Evolutionary conservation across 35 echinoderm and acorn worm species (phyloP).

Genomic region (Diadema setosum): DNA sequence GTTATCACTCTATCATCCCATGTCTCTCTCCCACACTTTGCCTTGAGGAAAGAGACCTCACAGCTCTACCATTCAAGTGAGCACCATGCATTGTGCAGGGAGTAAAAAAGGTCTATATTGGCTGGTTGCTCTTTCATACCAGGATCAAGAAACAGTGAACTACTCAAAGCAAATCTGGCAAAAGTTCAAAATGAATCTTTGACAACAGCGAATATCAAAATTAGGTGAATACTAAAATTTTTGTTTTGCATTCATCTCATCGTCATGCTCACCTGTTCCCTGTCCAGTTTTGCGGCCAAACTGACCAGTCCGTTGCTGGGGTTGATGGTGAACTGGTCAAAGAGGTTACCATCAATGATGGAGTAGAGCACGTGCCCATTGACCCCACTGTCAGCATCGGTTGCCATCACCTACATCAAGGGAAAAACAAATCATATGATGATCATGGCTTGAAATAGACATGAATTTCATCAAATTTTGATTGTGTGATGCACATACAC

Average conservation of each 20-base stretch:
- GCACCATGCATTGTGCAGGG: no score
- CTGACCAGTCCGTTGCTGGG: slow-evolving; percentile 76
- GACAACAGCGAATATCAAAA: no score
- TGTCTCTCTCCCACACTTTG: neutral
- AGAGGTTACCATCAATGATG: slow-evolving; percentile 74
- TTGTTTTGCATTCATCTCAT: no score
- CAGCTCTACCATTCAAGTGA: no score
- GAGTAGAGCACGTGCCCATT: slow-evolving; percentile 74
- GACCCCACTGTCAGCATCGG: slow-evolving; percentile 72
- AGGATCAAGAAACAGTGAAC: neutral
- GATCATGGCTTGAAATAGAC: no score
- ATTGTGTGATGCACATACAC: no score
- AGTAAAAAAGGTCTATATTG: neutral
- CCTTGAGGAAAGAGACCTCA: no score
- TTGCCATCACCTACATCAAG: slow-evolving; percentile 77
- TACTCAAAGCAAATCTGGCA: no score
- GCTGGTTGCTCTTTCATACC: neutral
- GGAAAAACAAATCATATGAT: neutral
- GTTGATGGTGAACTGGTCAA: slow-evolving; percentile 71
- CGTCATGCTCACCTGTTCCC: slow-evolving; percentile 80
- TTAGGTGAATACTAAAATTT: no score
- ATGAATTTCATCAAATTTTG: no score
- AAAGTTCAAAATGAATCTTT: no score
- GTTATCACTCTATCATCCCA: neutral
- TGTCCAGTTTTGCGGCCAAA: slow-evolving; percentile 70